These are phyloP conservation scores for Coenonympha glycerion DNA, from an alignment of 2,888 invertebrate species.

Conservation along the genomic window DNA sequence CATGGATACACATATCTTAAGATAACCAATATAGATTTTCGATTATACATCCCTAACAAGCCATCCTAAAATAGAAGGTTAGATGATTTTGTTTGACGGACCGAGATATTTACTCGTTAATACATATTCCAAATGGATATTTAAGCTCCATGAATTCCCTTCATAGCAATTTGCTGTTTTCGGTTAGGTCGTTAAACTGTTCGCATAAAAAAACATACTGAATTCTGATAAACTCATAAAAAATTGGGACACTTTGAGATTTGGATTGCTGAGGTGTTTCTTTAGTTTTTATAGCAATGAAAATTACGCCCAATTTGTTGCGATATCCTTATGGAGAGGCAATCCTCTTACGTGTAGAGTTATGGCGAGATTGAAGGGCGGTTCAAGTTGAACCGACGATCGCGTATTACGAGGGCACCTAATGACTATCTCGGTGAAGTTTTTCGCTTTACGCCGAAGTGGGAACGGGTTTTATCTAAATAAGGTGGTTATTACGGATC, in stretches of 20 bases:
- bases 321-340: conserved; percentile 67
- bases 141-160: too few species aligned
- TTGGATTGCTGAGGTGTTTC: not conserved
- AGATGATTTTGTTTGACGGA: too few species aligned
- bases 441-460: conserved; percentile 47
- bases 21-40: not conserved
- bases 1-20: not conserved
- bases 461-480: conserved; percentile 51
- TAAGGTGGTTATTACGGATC: conserved; percentile 51
- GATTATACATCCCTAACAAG: not conserved
- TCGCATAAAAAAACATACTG: not conserved
- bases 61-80: too few species aligned
- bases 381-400: conserved; percentile 35
- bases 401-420: conserved; percentile 43
- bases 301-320: conserved; percentile 66
- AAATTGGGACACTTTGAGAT: not conserved
- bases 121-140: too few species aligned
- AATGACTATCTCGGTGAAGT: conserved; percentile 61
- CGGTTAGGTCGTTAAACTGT: not conserved
- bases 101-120: too few species aligned
- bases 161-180: too few species aligned
- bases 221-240: too few species aligned
- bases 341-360: conserved; percentile 59
- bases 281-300: conserved; percentile 1
- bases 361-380: conserved; percentile 42